Percentiles rank a stretch among this genome's conserved stretches.
These are phyloP conservation scores for Stomorhina lunata DNA, from an alignment of 2,888 invertebrate species.

Conservation along the genomic window DNA sequence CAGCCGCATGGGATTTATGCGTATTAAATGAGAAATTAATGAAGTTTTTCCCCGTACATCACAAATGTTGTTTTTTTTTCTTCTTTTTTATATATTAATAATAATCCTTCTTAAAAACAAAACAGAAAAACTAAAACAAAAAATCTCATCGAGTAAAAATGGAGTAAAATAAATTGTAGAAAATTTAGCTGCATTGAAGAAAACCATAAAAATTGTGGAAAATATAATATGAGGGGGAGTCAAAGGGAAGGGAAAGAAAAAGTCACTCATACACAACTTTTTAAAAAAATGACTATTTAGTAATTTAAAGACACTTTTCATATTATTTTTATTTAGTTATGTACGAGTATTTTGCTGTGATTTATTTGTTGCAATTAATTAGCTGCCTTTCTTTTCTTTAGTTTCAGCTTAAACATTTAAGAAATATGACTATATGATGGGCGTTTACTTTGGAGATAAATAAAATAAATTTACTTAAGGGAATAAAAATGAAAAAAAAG, in stretches of 20 bases:
- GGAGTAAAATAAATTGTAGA: slow-evolving; percentile 21
- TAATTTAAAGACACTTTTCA: slow-evolving; percentile 31
- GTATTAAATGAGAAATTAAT: slow-evolving; percentile 66
- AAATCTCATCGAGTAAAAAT: slow-evolving; percentile 26
- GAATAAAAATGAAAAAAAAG: no score
- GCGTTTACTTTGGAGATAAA: slow-evolving; percentile 15
- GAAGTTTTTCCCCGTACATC: slow-evolving; percentile 50
- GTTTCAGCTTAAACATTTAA: background rate
- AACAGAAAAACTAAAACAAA: slow-evolving; percentile 25
- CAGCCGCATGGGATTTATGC: slow-evolving; percentile 64
- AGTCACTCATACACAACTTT: background rate
- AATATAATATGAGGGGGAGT: background rate
- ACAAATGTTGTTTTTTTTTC: slow-evolving; percentile 1
- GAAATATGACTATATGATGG: slow-evolving; percentile 3
- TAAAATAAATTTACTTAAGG: slow-evolving; percentile 26
- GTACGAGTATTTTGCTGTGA: slow-evolving; percentile 17
- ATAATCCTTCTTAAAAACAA: slow-evolving; percentile 60
- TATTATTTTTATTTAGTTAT: background rate
- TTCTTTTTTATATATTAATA: slow-evolving; percentile 46
- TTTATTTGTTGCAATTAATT: slow-evolving; percentile 49
- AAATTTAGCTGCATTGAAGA: background rate
- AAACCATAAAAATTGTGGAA: background rate
- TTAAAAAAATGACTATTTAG: slow-evolving; percentile 3
- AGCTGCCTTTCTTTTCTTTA: slow-evolving; percentile 5
- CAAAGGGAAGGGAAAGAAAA: background rate